phyloP scores from a whole-genome alignment of 2,888 invertebrate genomes.

The Beris chalybata region DNA sequence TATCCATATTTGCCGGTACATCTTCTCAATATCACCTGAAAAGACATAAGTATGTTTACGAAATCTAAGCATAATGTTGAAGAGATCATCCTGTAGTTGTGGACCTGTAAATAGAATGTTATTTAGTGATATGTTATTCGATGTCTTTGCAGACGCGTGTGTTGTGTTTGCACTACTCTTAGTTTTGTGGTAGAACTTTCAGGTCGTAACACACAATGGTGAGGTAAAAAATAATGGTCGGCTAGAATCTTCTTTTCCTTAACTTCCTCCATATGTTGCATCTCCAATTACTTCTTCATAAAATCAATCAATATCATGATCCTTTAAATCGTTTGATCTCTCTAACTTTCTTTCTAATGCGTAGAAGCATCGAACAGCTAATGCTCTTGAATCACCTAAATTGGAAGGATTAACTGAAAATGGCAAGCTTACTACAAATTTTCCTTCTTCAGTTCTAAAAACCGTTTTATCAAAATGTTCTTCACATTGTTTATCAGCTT shows the following conservation, averaged over 20 bases:
- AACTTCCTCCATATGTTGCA: background rate
- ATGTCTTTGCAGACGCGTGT: background rate
- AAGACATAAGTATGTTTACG: background rate
- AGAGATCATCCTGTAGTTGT: slow-evolving; percentile 2
- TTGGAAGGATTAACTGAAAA: no score
- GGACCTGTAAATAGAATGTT: background rate
- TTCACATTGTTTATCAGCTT: no score
- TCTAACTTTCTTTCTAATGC: no score
- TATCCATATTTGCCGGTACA: background rate
- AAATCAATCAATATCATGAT: background rate
- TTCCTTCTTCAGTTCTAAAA: no score
- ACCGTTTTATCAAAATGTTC: no score
- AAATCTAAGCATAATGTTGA: background rate
- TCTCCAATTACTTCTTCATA: background rate
- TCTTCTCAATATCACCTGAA: slow-evolving; percentile 2
- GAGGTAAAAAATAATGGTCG: background rate
- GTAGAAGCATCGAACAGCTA: no score
- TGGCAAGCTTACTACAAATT: no score
- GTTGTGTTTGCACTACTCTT: no score
- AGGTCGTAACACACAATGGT: background rate
- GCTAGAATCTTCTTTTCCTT: background rate
- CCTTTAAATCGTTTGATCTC: no score
- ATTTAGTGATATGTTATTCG: background rate
- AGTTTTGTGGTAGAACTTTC: background rate
- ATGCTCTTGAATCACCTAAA: no score